These are phyloP conservation scores for Tinamus guttatus DNA, from an alignment of 2,113 vertebrate species.

Conservation along the genomic window DNA sequence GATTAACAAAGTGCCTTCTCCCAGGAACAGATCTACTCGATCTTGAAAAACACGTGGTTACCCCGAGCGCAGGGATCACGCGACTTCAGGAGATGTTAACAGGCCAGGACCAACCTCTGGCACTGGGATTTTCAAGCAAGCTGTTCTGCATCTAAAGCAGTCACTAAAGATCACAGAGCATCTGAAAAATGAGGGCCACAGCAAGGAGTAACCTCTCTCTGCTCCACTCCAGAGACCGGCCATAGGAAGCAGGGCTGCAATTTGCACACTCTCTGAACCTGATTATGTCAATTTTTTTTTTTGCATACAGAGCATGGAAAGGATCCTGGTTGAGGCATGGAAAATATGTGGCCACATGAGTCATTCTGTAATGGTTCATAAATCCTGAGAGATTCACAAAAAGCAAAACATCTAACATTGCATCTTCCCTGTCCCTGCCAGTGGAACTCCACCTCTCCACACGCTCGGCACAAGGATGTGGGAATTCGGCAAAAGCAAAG, in stretches of 20 bases:
- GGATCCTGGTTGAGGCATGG: conserved; percentile 60
- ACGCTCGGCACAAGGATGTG: conserved; percentile 53
- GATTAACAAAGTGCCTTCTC: not conserved
- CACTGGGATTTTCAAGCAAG: conserved; percentile 25
- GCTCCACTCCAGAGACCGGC: conserved; percentile 53
- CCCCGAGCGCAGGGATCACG: conserved; percentile 57
- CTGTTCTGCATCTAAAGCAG: conserved; percentile 65
- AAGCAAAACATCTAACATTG: conserved; percentile 63
- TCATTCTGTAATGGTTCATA: conserved; percentile 68
- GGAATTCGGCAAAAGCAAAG: conserved; percentile 68
- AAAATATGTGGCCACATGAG: conserved; percentile 69
- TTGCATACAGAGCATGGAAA: conserved; percentile 49
- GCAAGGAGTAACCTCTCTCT: conserved; percentile 29
- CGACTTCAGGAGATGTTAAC: conserved; percentile 54
- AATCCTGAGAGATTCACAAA: conserved; percentile 66
- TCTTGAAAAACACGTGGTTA: not conserved
- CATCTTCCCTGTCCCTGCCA: conserved; percentile 63
- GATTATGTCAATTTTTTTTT: conserved; percentile 56
- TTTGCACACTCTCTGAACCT: conserved; percentile 68
- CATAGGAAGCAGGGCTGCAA: conserved; percentile 33
- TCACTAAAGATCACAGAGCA: conserved; percentile 63
- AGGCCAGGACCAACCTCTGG: conserved; percentile 61
- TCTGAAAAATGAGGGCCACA: conserved; percentile 32
- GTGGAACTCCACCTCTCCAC: conserved; percentile 61
- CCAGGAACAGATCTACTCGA: too few species aligned